phyloP scores from a whole-genome alignment of 1,140 invertebrate genomes.

The Glossosoma conforme region DNA sequence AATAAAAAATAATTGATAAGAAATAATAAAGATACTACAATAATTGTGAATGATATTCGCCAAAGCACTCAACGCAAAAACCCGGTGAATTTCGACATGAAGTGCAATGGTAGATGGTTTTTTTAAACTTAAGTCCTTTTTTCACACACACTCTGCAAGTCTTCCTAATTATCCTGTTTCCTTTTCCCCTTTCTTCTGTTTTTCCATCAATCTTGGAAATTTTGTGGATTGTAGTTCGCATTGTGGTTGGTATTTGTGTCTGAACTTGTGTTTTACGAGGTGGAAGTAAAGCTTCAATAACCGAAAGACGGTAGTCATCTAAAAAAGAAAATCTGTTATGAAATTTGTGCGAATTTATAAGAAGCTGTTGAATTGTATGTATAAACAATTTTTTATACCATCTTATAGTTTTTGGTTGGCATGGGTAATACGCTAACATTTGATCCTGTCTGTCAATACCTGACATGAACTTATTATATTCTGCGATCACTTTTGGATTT shows the following conservation, averaged over 20 bases:
- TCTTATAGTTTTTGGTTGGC: constrained; percentile 33
- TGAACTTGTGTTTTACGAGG: not conserved
- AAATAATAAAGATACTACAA: no score
- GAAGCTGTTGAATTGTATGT: constrained; percentile 29
- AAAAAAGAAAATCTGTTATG: not conserved
- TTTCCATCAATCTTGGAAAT: not conserved
- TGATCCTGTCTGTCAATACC: constrained; percentile 36
- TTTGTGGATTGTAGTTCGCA: not conserved
- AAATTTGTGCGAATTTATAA: constrained; percentile 10
- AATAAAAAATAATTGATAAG: no score
- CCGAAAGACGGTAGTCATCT: not conserved
- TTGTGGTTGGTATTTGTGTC: no score
- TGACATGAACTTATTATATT: constrained; percentile 36
- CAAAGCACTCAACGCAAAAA: constrained; percentile 1
- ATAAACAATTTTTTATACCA: constrained; percentile 36
- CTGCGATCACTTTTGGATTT: constrained; percentile 33
- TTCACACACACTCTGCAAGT: not conserved
- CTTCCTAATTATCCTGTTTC: not conserved
- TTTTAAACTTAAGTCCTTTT: constrained; percentile 2
- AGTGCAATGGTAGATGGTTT: constrained; percentile 1
- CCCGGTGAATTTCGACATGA: not conserved
- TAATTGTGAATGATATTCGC: constrained; percentile 3
- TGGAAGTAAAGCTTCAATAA: not conserved
- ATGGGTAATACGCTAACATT: constrained; percentile 36
- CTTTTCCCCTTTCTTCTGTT: not conserved